These are phyloP conservation scores for Druon quercuslanigerum DNA, from an alignment of 1,140 invertebrate species.

Conservation along the genomic window DNA sequence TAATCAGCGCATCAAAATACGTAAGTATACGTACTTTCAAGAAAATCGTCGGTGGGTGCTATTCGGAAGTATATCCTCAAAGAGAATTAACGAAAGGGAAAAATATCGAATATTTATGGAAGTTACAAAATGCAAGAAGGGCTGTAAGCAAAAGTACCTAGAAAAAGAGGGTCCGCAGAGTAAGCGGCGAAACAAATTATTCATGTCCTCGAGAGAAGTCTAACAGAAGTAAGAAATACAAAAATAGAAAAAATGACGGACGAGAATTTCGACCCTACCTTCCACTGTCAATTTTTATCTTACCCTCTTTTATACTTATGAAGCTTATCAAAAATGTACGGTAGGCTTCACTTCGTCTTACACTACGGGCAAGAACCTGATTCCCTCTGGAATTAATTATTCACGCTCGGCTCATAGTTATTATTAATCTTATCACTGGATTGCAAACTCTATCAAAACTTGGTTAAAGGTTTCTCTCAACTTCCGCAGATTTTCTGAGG, in stretches of 20 bases:
- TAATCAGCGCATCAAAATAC: too few species aligned
- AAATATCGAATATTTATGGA: slow-evolving; percentile 47
- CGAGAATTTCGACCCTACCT: background rate
- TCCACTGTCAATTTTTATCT: background rate
- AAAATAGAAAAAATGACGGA: background rate
- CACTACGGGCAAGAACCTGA: background rate
- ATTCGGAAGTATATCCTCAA: too few species aligned
- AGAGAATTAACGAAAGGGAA: slow-evolving; percentile 38
- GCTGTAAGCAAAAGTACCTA: background rate
- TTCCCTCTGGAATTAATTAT: slow-evolving; percentile 11
- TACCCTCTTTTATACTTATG: background rate
- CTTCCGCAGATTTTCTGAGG: background rate
- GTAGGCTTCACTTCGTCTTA: background rate
- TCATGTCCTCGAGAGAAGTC: background rate
- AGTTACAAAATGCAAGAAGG: background rate
- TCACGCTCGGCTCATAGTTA: background rate
- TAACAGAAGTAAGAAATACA: background rate
- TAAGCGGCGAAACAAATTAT: background rate
- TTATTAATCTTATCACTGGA: background rate
- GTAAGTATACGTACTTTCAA: too few species aligned
- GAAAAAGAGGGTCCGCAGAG: background rate
- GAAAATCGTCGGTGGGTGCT: too few species aligned
- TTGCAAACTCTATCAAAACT: slow-evolving; percentile 17
- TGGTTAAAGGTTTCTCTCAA: background rate
- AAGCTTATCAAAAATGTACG: slow-evolving; percentile 4